These are phyloP conservation scores for Anastrepha obliqua DNA, from an alignment of 1,140 invertebrate species.

Conservation along the genomic window DNA sequence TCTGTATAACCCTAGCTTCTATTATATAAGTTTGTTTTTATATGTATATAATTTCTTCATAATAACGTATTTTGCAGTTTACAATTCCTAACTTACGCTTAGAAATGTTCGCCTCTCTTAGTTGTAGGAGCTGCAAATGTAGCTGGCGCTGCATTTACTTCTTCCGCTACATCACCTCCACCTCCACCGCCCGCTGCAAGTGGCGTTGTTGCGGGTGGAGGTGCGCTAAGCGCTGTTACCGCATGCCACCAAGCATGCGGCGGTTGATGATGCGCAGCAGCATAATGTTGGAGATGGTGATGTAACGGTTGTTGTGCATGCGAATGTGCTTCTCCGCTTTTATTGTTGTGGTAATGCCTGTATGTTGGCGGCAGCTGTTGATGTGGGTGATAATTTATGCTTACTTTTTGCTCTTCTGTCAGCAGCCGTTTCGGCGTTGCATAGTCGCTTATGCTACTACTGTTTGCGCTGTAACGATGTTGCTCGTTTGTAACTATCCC, in stretches of 20 bases:
- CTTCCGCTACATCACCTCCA: not conserved
- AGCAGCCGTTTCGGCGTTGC: constrained; percentile 12
- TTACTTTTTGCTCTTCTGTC: not conserved
- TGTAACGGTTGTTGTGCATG: constrained; percentile 48
- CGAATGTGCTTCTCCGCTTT: constrained; percentile 28
- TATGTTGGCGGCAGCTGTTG: constrained; percentile 47
- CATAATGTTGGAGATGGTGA: constrained; percentile 41
- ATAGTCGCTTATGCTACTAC: constrained; percentile 53
- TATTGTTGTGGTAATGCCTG: constrained; percentile 27
- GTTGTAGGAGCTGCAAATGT: constrained; percentile 59
- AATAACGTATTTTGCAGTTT: not conserved
- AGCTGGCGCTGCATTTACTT: not conserved
- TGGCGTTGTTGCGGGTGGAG: constrained; percentile 16
- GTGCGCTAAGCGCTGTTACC: constrained; percentile 25
- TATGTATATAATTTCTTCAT: not conserved
- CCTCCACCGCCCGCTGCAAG: not conserved
- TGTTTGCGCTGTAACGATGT: constrained; percentile 57
- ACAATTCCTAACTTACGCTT: constrained; percentile 54
- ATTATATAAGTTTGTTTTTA: not conserved
- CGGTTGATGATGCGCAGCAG: constrained; percentile 49
- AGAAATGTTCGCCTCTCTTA: constrained; percentile 73
- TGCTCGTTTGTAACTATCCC: constrained; percentile 13
- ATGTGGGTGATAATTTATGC: constrained; percentile 29
- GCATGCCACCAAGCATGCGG: constrained; percentile 54
- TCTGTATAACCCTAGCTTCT: constrained; percentile 1